Conservation (phyloP, 2,888 invertebrate genomes). For the Falcaria lacertinaria region DNA sequence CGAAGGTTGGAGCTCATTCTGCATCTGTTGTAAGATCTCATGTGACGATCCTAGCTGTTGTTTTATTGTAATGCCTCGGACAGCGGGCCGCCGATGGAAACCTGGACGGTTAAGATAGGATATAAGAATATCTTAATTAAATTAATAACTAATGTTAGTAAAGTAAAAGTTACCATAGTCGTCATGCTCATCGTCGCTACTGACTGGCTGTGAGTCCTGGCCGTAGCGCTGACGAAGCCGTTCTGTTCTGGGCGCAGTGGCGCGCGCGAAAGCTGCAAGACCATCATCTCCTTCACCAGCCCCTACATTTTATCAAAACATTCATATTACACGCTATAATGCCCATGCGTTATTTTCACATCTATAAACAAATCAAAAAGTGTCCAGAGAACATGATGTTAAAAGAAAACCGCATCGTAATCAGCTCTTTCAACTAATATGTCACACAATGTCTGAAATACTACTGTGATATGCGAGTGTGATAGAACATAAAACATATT, state of each 20-base stretch:
- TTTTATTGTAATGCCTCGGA: slow-evolving; percentile 88
- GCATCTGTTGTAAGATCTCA: slow-evolving; percentile 90
- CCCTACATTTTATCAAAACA: slow-evolving; percentile 36
- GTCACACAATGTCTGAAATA: too few species aligned
- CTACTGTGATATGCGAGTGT: too few species aligned
- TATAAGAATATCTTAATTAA: too few species aligned
- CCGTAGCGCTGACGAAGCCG: slow-evolving; percentile 87
- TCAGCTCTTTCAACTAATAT: too few species aligned
- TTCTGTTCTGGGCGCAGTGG: slow-evolving; percentile 90
- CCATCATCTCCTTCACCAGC: slow-evolving; percentile 87
- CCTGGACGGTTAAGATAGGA: slow-evolving; percentile 30
- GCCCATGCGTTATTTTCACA: too few species aligned
- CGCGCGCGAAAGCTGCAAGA: slow-evolving; percentile 90
- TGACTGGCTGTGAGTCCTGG: slow-evolving; percentile 75
- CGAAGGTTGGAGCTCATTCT: slow-evolving; percentile 81
- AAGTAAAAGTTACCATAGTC: slow-evolving; percentile 84
- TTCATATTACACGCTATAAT: not conserved
- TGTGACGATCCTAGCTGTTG: slow-evolving; percentile 91
- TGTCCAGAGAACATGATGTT: too few species aligned
- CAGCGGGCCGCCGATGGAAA: slow-evolving; percentile 92
- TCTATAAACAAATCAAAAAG: too few species aligned
- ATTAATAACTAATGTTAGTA: not conserved
- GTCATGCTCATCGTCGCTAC: slow-evolving; percentile 88
- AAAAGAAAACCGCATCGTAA: too few species aligned
- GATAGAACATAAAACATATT: too few species aligned